Conservation (phyloP, 2,113 vertebrate genomes). For the Lathamus discolor region DNA sequence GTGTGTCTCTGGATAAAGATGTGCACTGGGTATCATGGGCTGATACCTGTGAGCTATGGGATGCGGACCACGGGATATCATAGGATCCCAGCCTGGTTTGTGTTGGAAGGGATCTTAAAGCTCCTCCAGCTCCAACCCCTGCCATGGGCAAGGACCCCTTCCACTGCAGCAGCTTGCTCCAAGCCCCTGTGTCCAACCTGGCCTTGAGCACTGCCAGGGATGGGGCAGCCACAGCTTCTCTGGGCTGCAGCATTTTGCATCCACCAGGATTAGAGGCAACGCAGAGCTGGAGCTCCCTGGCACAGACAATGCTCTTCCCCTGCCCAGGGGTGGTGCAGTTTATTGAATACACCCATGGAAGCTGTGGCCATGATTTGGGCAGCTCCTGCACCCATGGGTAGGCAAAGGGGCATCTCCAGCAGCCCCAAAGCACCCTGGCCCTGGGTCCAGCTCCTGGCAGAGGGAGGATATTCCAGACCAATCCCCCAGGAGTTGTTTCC, state of each 20-base stretch:
- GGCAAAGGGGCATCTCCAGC: neutral
- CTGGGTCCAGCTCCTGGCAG: neutral
- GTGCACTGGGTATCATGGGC: rapidly evolving
- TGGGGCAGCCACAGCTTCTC: neutral
- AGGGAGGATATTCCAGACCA: neutral
- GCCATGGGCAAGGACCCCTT: neutral
- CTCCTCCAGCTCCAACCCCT: neutral
- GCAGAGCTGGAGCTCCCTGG: rapidly evolving
- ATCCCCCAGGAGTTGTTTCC: neutral
- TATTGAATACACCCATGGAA: neutral
- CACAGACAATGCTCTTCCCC: too few relatives aligned
- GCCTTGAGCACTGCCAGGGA: neutral
- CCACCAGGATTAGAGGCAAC: neutral
- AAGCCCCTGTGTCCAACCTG: neutral
- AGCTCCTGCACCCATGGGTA: neutral
- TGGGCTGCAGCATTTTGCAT: neutral
- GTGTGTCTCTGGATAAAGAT: too few relatives aligned
- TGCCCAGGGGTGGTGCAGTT: neutral
- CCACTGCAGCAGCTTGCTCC: neutral
- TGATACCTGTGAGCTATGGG: neutral
- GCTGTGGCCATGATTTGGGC: too few relatives aligned
- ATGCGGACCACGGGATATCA: neutral
- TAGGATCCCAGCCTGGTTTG: neutral
- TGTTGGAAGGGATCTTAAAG: neutral
- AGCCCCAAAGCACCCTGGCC: neutral